Evolutionary conservation across 2,888 invertebrate genomes (phyloP).

Genomic region (Aphodius granarius): DNA sequence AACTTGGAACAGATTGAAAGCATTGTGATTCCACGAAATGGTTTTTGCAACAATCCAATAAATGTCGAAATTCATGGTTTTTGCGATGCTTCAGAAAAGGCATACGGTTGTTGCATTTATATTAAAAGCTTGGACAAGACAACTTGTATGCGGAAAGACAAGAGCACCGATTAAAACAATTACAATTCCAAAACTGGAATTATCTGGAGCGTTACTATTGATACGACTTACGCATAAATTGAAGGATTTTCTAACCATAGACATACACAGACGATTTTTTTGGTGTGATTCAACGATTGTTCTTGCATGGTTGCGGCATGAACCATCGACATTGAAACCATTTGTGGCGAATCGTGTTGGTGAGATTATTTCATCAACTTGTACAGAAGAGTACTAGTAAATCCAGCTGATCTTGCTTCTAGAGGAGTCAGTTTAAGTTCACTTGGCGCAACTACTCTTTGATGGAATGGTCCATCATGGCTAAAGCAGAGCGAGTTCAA

Average conservation of each 20-base stretch:
- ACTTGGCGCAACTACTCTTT: too few species aligned
- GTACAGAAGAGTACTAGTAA: not conserved
- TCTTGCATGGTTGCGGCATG: not conserved
- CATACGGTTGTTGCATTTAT: too few species aligned
- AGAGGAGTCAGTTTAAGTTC: too few species aligned
- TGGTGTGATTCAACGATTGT: too few species aligned
- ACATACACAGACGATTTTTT: not conserved
- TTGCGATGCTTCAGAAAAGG: slow-evolving; percentile 21
- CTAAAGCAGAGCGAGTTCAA: not conserved
- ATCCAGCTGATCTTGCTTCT: too few species aligned
- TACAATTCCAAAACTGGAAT: not conserved
- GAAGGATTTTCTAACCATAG: not conserved
- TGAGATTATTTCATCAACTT: not conserved
- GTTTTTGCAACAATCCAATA: not conserved
- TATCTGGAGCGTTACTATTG: not conserved
- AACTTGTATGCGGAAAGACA: not conserved
- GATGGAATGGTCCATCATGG: too few species aligned
- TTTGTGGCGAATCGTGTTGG: not conserved
- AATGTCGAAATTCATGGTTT: slow-evolving; percentile 19
- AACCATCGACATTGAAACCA: not conserved
- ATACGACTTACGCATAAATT: not conserved
- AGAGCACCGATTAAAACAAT: too few species aligned
- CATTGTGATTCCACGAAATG: slow-evolving; percentile 8
- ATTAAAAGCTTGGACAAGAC: too few species aligned
- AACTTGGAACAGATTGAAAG: slow-evolving; percentile 15